phyloP scores from a whole-genome alignment of 2,113 vertebrate genomes.

The Condylura cristata region DNA sequence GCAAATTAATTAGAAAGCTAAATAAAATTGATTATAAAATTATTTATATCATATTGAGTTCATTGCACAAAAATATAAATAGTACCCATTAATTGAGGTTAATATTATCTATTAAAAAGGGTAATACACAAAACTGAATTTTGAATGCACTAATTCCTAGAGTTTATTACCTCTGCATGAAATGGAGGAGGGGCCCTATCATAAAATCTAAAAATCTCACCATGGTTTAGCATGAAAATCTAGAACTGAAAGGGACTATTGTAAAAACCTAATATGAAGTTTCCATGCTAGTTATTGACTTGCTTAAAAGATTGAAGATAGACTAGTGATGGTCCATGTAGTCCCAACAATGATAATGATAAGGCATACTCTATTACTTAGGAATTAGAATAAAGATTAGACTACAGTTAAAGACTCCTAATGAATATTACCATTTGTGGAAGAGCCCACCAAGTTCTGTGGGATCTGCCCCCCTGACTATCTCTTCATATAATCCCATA shows the following conservation, averaged over 20 bases:
- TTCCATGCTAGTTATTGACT: neutral
- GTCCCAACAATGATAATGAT: neutral
- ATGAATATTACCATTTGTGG: neutral
- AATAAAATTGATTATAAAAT: neutral
- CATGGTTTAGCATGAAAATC: neutral
- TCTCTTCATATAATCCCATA: rapidly evolving
- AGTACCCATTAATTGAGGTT: neutral
- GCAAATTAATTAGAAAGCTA: neutral
- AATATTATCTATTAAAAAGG: neutral
- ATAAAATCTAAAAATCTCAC: neutral
- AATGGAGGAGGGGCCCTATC: neutral
- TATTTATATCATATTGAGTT: neutral
- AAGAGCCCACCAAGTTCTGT: neutral
- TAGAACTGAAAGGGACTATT: neutral
- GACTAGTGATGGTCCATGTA: neutral
- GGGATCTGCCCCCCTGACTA: neutral
- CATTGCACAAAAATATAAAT: neutral
- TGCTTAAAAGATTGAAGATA: neutral
- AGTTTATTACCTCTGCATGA: neutral
- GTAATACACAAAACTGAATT: neutral
- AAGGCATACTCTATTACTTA: neutral
- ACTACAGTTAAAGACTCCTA: neutral
- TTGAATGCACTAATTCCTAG: neutral
- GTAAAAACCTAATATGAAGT: neutral
- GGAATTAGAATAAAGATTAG: neutral